Percentiles rank a stretch among this genome's conserved stretches.
These are phyloP conservation scores for Rutilus rutilus DNA, from an alignment of 2,113 vertebrate species.

Conservation along the genomic window DNA sequence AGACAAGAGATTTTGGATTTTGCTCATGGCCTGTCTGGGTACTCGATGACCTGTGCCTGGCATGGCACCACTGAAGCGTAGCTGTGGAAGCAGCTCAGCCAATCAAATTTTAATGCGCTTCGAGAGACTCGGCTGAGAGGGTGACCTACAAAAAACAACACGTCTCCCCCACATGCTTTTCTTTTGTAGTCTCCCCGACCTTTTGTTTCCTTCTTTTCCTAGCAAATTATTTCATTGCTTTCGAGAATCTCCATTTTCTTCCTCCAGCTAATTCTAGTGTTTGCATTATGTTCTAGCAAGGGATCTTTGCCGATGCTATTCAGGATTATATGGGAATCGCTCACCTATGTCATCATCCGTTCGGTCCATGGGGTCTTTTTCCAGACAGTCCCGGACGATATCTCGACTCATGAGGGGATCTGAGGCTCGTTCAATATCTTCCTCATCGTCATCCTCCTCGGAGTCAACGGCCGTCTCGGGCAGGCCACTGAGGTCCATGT, in stretches of 20 bases:
- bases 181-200: background rate
- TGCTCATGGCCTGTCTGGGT: slow-evolving; percentile 49
- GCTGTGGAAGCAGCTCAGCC: slow-evolving; percentile 56
- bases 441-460: slow-evolving; percentile 97
- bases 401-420: slow-evolving; percentile 98
- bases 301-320: background rate
- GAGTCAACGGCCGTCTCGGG: slow-evolving; percentile 99
- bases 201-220: slow-evolving; percentile 12
- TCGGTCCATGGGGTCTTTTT: slow-evolving; percentile 97
- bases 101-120: slow-evolving; percentile 76
- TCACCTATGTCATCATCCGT: slow-evolving; percentile 98
- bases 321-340: slow-evolving; percentile 27
- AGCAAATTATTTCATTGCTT: background rate
- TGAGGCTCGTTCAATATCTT: slow-evolving; percentile 94
- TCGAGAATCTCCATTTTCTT: background rate
- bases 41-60: slow-evolving; percentile 67
- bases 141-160: slow-evolving; percentile 75
- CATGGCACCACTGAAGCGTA: slow-evolving; percentile 63
- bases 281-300: background rate
- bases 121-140: slow-evolving; percentile 62
- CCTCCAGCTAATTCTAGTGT: background rate
- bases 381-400: slow-evolving; percentile 95
- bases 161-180: background rate
- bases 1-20: background rate
- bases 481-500: slow-evolving; percentile 98